Base-by-base conservation (phyloP, 2,113 vertebrate genomes). In the Myotis davidii region DNA sequence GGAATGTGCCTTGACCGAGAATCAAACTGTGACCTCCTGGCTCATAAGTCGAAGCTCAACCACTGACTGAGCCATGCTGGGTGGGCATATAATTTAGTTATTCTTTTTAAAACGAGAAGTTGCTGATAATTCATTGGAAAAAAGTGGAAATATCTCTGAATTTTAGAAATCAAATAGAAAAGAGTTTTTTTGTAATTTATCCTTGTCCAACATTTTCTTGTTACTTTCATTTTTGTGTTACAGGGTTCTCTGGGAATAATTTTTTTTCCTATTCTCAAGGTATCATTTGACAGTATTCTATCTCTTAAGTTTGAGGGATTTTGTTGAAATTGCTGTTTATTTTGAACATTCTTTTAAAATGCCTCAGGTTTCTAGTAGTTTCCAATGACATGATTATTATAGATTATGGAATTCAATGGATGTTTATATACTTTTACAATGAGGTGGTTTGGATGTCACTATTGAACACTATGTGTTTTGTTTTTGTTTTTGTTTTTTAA, bases 401-500 rank as follows among this genome's bases (percentile, higher is more conserved):
- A 45, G 64, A 61, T 54, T 89, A n/a, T n/a, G 64, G 37, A 87
- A 92, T 83, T 77, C 85, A 88, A 72, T 48, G 25, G 56, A 56
- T 79, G 16, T 42, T 67, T 85, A 45, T 52, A 12, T 64, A 69
- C 32, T 93, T 93, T 91, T 20, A 81, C 94, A 88, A 90, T 74
- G 25, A 91, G 39, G 50, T 90, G 21, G 2, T 82, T 85, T 89
- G 50, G 59, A 37, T 95, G 54, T 78, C 70, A n/a, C 1, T 84
- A 3, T 45, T 85, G 37, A 77, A 21, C 29, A 65, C 13, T 56
- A 0, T 34, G 20, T 96, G n/a, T 87, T 94, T 79, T 59, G 61
- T 64, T 29, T 64, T 29, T 64, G 27, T 50, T 7, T 95, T 94
- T 97, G 11, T 42, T 96, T 94, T 97, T 97, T 83, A 95, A 88